These are phyloP conservation scores for Limnephilus marmoratus DNA, from an alignment of 2,888 invertebrate genomes.

Conservation along the genomic window DNA sequence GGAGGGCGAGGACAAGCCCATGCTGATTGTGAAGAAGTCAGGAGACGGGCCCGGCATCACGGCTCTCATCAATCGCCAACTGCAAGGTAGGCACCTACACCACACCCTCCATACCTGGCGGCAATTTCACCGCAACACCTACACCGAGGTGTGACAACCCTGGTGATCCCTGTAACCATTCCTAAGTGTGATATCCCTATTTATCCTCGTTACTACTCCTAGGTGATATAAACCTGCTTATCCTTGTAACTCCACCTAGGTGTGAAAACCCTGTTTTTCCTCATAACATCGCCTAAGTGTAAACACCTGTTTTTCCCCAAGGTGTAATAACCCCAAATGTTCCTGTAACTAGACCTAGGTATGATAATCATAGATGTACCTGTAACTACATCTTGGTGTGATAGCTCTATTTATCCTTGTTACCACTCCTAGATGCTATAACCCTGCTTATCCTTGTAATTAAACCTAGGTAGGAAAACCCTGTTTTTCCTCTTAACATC, in stretches of 20 bases:
- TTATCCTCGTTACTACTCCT: background rate
- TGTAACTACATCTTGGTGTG: background rate
- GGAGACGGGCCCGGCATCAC: constrained; percentile 88
- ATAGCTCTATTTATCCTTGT: background rate
- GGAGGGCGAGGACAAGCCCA: constrained; percentile 86
- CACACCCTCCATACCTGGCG: constrained; percentile 31
- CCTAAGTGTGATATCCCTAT: background rate
- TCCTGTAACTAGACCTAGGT: background rate
- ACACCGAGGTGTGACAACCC: background rate
- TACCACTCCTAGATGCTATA: no score
- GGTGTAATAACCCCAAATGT: no score
- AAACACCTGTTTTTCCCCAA: no score
- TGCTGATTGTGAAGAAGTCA: constrained; percentile 86
- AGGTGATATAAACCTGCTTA: background rate
- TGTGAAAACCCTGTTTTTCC: background rate
- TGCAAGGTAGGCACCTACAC: constrained; percentile 80
- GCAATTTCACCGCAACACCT: constrained; percentile 22
- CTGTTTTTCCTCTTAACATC: background rate
- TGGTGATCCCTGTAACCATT: background rate
- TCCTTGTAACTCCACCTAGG: background rate
- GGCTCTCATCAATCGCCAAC: constrained; percentile 85
- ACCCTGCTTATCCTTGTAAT: background rate
- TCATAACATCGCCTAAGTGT: no score
- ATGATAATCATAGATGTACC: background rate
- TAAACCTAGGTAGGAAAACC: background rate